phyloP scores from a whole-genome alignment of 1,140 invertebrate species.

The Uloborus diversus region DNA sequence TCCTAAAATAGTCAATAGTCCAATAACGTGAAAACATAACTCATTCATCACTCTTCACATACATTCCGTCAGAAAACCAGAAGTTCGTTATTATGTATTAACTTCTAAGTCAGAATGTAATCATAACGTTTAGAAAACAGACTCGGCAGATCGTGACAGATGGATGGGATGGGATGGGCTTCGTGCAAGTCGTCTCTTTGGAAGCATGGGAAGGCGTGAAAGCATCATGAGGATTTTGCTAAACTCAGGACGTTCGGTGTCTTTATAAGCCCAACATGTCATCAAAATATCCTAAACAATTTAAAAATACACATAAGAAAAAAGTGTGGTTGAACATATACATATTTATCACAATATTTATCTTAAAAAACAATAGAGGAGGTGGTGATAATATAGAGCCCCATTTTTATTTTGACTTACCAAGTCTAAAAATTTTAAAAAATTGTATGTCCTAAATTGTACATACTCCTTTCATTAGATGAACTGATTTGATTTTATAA shows the following conservation, averaged over 20 bases:
- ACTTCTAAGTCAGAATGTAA: background rate
- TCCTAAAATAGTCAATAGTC: background rate
- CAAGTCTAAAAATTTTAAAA: no score
- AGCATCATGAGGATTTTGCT: slow-evolving; percentile 82
- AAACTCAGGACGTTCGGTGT: slow-evolving; percentile 89
- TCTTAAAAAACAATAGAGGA: no score
- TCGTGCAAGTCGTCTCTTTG: slow-evolving; percentile 91
- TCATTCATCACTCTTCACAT: background rate
- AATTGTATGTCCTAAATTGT: no score
- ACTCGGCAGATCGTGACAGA: slow-evolving; percentile 89
- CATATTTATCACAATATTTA: no score
- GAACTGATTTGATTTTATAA: no score
- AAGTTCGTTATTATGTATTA: background rate
- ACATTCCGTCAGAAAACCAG: background rate
- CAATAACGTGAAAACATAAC: background rate
- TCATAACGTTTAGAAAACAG: slow-evolving; percentile 76
- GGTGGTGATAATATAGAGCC: no score
- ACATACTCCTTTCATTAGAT: no score
- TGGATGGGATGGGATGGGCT: slow-evolving; percentile 98
- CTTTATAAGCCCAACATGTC: slow-evolving; percentile 92
- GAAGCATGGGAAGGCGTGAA: slow-evolving; percentile 89
- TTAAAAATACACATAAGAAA: slow-evolving; percentile 1
- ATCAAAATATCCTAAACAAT: slow-evolving; percentile 88
- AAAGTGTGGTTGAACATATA: no score
- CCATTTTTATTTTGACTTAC: no score